phyloP scores from a whole-genome alignment of 2,888 invertebrate species.

The Polydrusus pterygomalis region DNA sequence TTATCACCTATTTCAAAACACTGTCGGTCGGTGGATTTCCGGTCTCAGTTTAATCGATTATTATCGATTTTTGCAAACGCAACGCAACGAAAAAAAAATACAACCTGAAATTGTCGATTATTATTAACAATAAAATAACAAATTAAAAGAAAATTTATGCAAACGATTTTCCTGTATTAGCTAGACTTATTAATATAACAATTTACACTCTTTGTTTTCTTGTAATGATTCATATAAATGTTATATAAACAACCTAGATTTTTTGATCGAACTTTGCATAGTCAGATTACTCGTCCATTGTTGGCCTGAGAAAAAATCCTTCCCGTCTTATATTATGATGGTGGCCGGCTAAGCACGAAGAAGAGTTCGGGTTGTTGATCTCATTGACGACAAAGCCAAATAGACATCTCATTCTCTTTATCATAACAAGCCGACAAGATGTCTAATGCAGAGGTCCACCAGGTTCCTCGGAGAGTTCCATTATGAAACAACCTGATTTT shows the following conservation, averaged over 20 bases:
- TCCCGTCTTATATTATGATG: conserved; percentile 23
- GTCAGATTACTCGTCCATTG: conserved; percentile 43
- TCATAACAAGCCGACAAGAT: too few species aligned
- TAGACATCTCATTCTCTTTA: too few species aligned
- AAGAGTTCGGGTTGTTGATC: too few species aligned
- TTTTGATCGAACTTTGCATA: conserved; percentile 42
- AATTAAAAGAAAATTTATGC: conserved; percentile 46
- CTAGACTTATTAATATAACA: conserved; percentile 24
- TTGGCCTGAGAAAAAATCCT: conserved; percentile 51
- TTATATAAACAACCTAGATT: conserved; percentile 55
- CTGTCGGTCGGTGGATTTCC: conserved; percentile 22
- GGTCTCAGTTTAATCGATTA: conserved; percentile 39
- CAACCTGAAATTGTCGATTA: conserved; percentile 35
- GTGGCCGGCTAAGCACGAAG: conserved; percentile 2
- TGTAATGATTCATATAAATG: conserved; percentile 49
- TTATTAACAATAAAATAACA: conserved; percentile 39
- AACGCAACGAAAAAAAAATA: conserved; percentile 33
- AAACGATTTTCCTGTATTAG: conserved; percentile 43
- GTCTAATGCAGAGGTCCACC: too few species aligned
- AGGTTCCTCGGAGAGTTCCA: too few species aligned
- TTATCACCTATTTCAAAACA: conserved; percentile 25
- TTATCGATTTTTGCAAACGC: conserved; percentile 35
- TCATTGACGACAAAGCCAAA: too few species aligned
- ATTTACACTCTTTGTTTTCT: conserved; percentile 47
- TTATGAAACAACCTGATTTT: too few species aligned